Conservation (phyloP, 2,888 invertebrate species). For the Chydorus sphaericus region DNA sequence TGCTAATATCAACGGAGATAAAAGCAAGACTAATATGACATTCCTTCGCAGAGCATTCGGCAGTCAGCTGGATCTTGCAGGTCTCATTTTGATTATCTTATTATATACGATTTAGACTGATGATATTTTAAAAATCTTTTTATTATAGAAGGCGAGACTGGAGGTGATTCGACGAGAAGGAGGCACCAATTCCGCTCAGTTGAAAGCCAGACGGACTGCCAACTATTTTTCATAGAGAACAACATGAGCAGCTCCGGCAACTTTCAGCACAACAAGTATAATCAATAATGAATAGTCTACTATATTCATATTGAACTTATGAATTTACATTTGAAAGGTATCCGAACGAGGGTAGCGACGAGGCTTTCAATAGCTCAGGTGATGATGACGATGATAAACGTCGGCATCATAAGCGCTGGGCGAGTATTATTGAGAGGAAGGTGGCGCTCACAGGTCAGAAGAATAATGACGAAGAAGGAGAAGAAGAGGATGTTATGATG, state of each 20-base stretch:
- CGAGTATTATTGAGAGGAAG: neutral
- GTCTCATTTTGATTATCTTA: neutral
- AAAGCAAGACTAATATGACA: neutral
- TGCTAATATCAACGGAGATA: neutral
- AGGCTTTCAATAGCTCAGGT: neutral
- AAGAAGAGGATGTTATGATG: neutral
- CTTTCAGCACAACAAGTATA: too few relatives aligned
- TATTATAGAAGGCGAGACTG: neutral
- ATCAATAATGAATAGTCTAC: too few relatives aligned
- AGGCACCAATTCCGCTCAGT: neutral
- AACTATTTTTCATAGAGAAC: neutral
- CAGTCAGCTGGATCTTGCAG: neutral
- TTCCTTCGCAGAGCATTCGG: neutral
- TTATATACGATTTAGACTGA: neutral
- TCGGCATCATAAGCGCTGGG: neutral
- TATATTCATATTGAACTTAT: too few relatives aligned
- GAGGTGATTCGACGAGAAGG: neutral
- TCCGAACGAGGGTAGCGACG: neutral
- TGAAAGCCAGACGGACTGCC: neutral
- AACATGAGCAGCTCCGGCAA: too few relatives aligned
- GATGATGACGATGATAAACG: neutral
- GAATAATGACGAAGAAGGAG: too few relatives aligned
- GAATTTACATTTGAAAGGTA: too few relatives aligned
- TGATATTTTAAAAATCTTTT: neutral
- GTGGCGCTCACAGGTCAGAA: too few relatives aligned